Conservation (phyloP, 2,888 invertebrate species). For the Ommatoiulus sabulosus region DNA sequence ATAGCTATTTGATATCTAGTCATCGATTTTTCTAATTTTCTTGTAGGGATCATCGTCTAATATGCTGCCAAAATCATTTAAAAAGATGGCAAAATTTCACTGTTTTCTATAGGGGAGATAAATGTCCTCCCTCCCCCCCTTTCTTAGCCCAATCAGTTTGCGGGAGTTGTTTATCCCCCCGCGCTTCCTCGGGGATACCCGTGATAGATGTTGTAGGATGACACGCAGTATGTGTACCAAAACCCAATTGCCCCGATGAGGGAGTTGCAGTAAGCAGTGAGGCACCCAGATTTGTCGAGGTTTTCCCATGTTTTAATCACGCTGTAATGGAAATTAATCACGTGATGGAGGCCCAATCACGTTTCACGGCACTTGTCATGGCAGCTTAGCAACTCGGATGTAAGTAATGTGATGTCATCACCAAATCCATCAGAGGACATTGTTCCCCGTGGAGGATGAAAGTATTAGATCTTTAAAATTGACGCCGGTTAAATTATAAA, state of each 20-base stretch:
- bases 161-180: not conserved
- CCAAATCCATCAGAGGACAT: not conserved
- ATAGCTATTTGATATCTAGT: constrained; percentile 15
- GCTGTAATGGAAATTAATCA: constrained; percentile 15
- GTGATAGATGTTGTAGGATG: constrained; percentile 14
- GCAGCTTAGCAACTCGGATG: constrained; percentile 25
- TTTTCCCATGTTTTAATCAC: constrained; percentile 3
- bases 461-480: not conserved
- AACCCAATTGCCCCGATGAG: not conserved
- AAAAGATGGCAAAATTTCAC: not conserved
- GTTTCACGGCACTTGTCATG: not conserved
- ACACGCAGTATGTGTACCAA: not conserved
- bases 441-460: not conserved
- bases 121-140: not conserved
- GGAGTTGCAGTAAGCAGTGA: constrained; percentile 13
- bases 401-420: constrained; percentile 2
- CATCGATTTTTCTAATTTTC: constrained; percentile 11
- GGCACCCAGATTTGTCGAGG: not conserved
- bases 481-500: not conserved
- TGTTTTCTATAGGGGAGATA: not conserved
- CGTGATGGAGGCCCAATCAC: constrained; percentile 6
- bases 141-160: not conserved
- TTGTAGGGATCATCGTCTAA: constrained; percentile 6
- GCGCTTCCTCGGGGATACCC: not conserved
- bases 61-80: constrained; percentile 20